phyloP scores from a whole-genome alignment of 1,140 invertebrate species.

The Anoplolepis gracilipes region DNA sequence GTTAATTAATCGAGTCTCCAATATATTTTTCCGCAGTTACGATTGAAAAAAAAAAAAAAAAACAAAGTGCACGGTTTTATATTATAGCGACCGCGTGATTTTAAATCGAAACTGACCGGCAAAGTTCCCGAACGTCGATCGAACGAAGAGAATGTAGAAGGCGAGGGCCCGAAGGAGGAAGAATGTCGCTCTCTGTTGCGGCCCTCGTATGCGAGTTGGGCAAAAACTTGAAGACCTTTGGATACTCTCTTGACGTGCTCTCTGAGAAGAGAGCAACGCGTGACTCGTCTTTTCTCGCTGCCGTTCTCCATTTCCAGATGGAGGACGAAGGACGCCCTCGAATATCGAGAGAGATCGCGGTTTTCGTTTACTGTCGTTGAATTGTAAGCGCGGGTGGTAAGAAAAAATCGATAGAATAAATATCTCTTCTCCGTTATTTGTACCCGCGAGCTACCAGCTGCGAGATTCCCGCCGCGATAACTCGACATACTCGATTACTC shows the following conservation, averaged over 20 bases:
- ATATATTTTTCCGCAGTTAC: neutral
- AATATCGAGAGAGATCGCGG: slow-evolving; percentile 22
- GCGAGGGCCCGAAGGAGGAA: slow-evolving; percentile 37
- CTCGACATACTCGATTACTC: neutral
- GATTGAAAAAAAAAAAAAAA: too few species aligned
- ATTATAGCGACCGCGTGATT: slow-evolving; percentile 7
- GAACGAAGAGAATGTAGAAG: slow-evolving; percentile 44
- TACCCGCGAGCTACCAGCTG: neutral
- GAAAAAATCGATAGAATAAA: slow-evolving; percentile 11
- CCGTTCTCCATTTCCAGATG: neutral
- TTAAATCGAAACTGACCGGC: slow-evolving; percentile 23
- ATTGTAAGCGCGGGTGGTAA: neutral
- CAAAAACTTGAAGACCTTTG: slow-evolving; percentile 62
- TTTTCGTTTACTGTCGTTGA: slow-evolving; percentile 9
- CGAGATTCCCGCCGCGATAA: neutral
- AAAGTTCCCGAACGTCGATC: slow-evolving; percentile 20
- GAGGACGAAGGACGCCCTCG: neutral
- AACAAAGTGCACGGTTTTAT: slow-evolving; percentile 3
- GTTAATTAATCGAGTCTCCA: neutral
- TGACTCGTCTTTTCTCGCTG: slow-evolving; percentile 34
- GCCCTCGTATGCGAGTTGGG: slow-evolving; percentile 40
- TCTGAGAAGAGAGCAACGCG: slow-evolving; percentile 6
- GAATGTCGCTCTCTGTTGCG: slow-evolving; percentile 57
- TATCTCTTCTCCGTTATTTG: slow-evolving; percentile 17
- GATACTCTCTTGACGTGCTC: slow-evolving; percentile 48